Percentiles rank a stretch among this genome's conserved stretches.
These are phyloP conservation scores for Muraenolepis orangiensis DNA, from an alignment of 2,797 vertebrate species.

Conservation along the genomic window DNA sequence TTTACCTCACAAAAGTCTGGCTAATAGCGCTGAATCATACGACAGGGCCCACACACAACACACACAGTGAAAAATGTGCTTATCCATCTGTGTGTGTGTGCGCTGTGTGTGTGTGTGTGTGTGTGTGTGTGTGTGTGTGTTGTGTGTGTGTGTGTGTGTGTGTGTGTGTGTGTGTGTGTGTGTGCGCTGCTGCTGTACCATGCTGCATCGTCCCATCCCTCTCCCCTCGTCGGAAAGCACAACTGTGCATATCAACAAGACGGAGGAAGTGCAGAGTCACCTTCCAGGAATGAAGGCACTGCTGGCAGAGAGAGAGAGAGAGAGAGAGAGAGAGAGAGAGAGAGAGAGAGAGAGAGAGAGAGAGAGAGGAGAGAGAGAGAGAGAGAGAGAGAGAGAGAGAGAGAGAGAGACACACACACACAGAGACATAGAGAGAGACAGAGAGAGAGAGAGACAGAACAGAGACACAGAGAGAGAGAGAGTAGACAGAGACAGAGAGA, in stretches of 20 bases:
- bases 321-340: slow-evolving; percentile 15
- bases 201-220: not conserved
- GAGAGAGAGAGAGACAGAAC: slow-evolving; percentile 12
- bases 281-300: not conserved
- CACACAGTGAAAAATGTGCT: not conserved
- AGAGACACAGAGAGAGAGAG: slow-evolving; percentile 2
- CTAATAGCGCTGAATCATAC: not conserved
- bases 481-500: not conserved
- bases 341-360: not conserved
- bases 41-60: not conserved
- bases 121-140: not conserved
- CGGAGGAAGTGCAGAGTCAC: slow-evolving; percentile 18
- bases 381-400: not conserved
- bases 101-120: not conserved
- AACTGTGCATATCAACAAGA: slow-evolving; percentile 56
- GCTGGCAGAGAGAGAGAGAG: slow-evolving; percentile 24
- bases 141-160: not conserved
- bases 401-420: too few relatives aligned
- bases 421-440: slow-evolving; percentile 21
- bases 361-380: slow-evolving; percentile 10
- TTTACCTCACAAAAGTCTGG: not conserved
- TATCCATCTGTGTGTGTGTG: not conserved
- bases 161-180: not conserved
- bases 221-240: slow-evolving; percentile 29
- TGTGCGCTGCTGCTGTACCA: not conserved